Percentiles rank a stretch among this genome's conserved stretches.
Evolutionary conservation across 2,797 vertebrate species (phyloP).

Genomic region (Heteromormyrus szaboi): DNA sequence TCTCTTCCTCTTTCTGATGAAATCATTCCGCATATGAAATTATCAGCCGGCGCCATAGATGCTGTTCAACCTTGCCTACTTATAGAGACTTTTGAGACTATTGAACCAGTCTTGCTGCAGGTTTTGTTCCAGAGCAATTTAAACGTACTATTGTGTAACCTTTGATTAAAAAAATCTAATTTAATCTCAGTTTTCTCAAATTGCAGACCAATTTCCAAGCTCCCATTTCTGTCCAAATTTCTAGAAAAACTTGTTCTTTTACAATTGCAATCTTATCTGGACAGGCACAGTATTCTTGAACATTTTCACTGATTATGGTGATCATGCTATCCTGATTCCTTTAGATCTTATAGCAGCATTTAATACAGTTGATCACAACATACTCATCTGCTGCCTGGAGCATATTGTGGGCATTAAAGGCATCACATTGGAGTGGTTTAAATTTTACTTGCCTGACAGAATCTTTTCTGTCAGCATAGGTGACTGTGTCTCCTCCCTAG

Average conservation of each 20-base stretch:
- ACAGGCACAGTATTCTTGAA: too few species aligned
- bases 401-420: too few species aligned
- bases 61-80: neutral
- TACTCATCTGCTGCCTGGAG: too few species aligned
- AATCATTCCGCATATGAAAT: neutral
- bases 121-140: neutral
- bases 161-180: neutral
- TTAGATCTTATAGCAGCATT: too few species aligned
- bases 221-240: neutral
- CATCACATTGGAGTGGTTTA: too few species aligned
- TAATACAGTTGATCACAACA: too few species aligned
- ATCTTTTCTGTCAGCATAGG: too few species aligned
- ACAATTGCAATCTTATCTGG: too few species aligned
- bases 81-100: neutral
- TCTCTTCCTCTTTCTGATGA: neutral
- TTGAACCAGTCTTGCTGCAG: neutral
- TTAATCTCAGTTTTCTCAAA: neutral
- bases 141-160: neutral
- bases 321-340: too few species aligned
- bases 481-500: too few species aligned
- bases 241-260: neutral
- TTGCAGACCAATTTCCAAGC: neutral
- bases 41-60: neutral
- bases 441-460: too few species aligned
- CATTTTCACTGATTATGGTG: too few species aligned